Evolutionary conservation across 1,140 invertebrate genomes (phyloP).

Genomic region (Zaprionus ghesquierei): DNA sequence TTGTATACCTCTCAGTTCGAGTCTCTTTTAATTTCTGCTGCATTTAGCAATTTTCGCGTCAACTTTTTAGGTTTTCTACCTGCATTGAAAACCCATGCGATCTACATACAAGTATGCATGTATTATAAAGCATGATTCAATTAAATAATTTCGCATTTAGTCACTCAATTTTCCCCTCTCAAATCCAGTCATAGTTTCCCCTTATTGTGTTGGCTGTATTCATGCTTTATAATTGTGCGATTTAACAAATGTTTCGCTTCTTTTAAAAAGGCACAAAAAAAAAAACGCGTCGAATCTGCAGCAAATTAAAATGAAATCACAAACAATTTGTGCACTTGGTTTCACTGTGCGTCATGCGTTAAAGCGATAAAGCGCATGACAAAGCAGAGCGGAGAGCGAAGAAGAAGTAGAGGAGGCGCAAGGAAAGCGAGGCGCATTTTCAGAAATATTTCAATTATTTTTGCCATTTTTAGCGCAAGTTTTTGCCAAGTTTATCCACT

Average conservation of each 20-base stretch:
- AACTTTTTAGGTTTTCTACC: too few relatives aligned
- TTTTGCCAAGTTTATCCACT: conserved; percentile 10
- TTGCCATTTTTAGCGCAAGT: not conserved
- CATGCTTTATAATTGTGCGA: not conserved
- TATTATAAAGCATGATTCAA: too few relatives aligned
- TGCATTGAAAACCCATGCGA: too few relatives aligned
- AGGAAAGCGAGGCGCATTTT: too few relatives aligned
- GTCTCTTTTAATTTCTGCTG: too few relatives aligned
- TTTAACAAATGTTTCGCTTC: not conserved
- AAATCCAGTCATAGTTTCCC: not conserved
- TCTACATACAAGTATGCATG: too few relatives aligned
- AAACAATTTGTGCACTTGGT: not conserved
- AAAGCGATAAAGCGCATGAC: too few relatives aligned
- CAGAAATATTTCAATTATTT: not conserved
- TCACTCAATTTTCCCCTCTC: not conserved
- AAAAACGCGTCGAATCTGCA: too few relatives aligned
- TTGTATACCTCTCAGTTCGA: too few relatives aligned
- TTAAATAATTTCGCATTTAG: not conserved
- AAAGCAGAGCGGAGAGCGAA: not conserved
- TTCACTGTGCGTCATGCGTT: not conserved
- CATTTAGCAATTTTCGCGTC: too few relatives aligned
- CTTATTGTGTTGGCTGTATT: not conserved
- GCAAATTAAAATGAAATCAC: not conserved
- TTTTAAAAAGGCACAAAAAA: not conserved
- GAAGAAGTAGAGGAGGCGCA: too few relatives aligned